These are phyloP conservation scores for Ametastegia equiseti DNA, from an alignment of 2,888 invertebrate species.

Conservation along the genomic window DNA sequence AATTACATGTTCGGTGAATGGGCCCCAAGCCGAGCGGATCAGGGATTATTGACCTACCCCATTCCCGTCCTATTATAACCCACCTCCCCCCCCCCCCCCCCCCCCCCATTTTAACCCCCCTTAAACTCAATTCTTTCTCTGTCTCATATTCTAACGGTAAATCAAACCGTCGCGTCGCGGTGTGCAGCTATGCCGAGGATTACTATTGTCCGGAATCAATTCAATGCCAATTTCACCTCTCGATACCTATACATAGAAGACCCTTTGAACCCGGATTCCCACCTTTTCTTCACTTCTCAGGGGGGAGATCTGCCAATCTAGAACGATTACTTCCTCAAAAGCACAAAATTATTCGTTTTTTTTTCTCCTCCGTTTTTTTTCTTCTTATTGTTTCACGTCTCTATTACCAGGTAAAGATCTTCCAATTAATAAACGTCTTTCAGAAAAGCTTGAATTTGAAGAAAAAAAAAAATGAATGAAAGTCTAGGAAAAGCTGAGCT, in stretches of 20 bases:
- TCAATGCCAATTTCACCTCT: neutral
- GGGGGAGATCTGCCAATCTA: too few relatives aligned
- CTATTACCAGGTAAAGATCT: too few relatives aligned
- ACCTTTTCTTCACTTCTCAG: neutral
- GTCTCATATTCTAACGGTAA: too few relatives aligned
- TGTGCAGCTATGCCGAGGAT: neutral
- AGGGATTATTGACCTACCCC: constrained; percentile 71
- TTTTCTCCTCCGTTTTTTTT: too few relatives aligned
- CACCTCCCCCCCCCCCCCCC: neutral
- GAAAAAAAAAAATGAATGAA: neutral
- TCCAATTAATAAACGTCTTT: too few relatives aligned
- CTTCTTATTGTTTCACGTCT: too few relatives aligned
- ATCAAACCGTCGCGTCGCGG: too few relatives aligned
- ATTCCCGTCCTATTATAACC: neutral
- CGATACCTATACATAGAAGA: too few relatives aligned
- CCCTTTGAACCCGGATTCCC: neutral
- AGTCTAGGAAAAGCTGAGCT: neutral
- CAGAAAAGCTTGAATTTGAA: neutral
- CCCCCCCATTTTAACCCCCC: neutral
- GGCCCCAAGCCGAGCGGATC: constrained; percentile 70
- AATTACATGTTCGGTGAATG: constrained; percentile 71
- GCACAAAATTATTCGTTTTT: neutral
- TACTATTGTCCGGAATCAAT: neutral
- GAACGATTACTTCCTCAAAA: too few relatives aligned
- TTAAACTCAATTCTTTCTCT: neutral